Base-by-base conservation (phyloP, 2,113 vertebrate species). In the Macquaria ambigua region DNA sequence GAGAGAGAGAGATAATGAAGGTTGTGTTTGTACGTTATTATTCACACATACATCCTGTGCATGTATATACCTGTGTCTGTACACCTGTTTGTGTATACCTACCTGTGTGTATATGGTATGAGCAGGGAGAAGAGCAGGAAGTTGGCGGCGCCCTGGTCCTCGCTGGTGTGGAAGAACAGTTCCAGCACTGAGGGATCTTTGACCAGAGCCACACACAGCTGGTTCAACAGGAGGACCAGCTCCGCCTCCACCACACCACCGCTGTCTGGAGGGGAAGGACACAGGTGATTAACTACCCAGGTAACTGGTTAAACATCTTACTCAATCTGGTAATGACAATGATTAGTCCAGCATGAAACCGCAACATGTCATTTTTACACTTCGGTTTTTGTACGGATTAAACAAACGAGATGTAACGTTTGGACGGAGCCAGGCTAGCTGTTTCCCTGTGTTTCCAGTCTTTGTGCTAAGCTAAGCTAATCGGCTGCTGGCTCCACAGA, bases 41-140 rank as follows among this genome's bases (percentile, higher is more conserved):
- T 34, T 34, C 34, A 34, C 4, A 34, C 34, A 34, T 34, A 34
- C 34, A 34, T 34, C 34, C 12, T 59, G 58, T 28, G n/a, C n/a
- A n/a, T n/a, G n/a, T n/a, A n/a, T n/a, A n/a, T n/a, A n/a, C n/a
- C n/a, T n/a, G 43, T 46, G 14, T 16, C 0, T 48, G 48, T 50
- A 8, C 8, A 52, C 50, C 18, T 52, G 50, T 52, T 15, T 5
- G 23, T 67, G 46, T 53, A 0, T 34, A 15, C 6, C 84, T 97
- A 97, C 67, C 97, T 96, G 88, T 98, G 97, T 63, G 97, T 98
- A 88, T 98, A 99, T 0, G 97, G 98, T 79, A 99, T 98, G 67
- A 99, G 95, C 52, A 99, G 95, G 43, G 98, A 99, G 93, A 99
- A 99, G 81, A 99, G 96, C 63, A 99, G 97, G 94, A 99, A 99